phyloP scores from a whole-genome alignment of 1,140 invertebrate species.

The Trialeurodes vaporariorum region DNA sequence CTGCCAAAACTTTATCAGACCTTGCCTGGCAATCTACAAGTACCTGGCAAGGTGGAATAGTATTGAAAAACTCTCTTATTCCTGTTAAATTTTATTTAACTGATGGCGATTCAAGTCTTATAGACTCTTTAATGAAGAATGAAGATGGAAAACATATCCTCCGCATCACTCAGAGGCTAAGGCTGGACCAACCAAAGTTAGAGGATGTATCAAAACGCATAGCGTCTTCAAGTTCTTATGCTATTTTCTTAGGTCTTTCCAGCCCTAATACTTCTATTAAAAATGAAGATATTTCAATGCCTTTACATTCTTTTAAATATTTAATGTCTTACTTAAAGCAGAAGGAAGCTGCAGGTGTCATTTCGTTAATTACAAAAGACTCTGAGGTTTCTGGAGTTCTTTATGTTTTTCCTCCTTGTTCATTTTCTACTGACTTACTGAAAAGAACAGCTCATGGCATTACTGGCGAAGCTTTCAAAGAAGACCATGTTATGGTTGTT shows the following conservation, averaged over 20 bases:
- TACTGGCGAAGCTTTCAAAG: constrained; percentile 74
- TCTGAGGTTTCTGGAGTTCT: constrained; percentile 79
- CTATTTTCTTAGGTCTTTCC: constrained; percentile 77
- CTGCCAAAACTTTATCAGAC: constrained; percentile 62
- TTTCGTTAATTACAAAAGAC: constrained; percentile 78
- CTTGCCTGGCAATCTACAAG: constrained; percentile 68
- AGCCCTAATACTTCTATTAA: constrained; percentile 59
- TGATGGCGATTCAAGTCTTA: constrained; percentile 86
- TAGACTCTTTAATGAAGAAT: constrained; percentile 87
- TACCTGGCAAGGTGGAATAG: constrained; percentile 88
- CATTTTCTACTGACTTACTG: constrained; percentile 79
- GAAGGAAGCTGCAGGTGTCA: constrained; percentile 94
- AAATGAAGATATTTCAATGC: constrained; percentile 65
- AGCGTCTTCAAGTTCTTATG: constrained; percentile 72
- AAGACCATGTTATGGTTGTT: constrained; percentile 89
- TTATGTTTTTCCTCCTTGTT: constrained; percentile 88
- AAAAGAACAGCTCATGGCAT: constrained; percentile 78
- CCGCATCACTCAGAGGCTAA: constrained; percentile 81
- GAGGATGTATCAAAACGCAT: constrained; percentile 91
- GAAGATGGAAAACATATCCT: constrained; percentile 78
- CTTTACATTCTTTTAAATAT: constrained; percentile 80
- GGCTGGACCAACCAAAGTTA: constrained; percentile 86
- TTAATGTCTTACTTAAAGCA: constrained; percentile 91
- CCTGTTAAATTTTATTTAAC: constrained; percentile 89
- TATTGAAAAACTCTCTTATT: constrained; percentile 90